Evolutionary conservation across 2,113 vertebrate species (phyloP).

Genomic region (Campylomormyrus tamandua): DNA sequence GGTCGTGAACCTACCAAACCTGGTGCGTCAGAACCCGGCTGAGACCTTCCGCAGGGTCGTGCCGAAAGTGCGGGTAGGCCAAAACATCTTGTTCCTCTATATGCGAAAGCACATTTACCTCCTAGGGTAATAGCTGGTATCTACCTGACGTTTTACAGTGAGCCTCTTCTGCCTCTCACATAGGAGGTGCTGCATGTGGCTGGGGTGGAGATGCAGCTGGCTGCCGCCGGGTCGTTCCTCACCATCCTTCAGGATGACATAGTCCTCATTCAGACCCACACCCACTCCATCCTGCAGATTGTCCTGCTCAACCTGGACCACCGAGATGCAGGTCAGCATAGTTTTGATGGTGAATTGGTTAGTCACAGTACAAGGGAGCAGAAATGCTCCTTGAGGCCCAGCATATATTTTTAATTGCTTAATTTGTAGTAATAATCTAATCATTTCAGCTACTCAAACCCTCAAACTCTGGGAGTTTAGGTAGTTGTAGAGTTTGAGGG

Average conservation of each 20-base stretch:
- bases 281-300: slow-evolving; percentile 82
- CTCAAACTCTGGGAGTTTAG: neutral
- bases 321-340: slow-evolving; percentile 70
- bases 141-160: neutral
- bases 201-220: slow-evolving; percentile 81
- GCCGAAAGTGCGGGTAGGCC: slow-evolving; percentile 86
- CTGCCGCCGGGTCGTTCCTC: slow-evolving; percentile 80
- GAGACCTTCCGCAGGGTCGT: slow-evolving; percentile 87
- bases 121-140: neutral
- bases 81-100: neutral
- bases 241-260: slow-evolving; percentile 87
- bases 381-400: neutral
- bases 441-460: neutral
- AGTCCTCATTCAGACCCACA: slow-evolving; percentile 80
- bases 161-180: slow-evolving; percentile 30
- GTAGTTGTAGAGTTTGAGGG: neutral
- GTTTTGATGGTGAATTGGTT: neutral
- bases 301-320: slow-evolving; percentile 85
- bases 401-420: neutral
- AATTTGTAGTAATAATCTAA: neutral
- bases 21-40: slow-evolving; percentile 85
- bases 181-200: slow-evolving; percentile 81
- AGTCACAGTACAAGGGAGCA: neutral
- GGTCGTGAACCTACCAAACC: slow-evolving; percentile 80
- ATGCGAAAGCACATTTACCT: neutral